These are phyloP conservation scores for Saimiri boliviensis DNA, from an alignment of 2,113 vertebrate species.

Conservation along the genomic window DNA sequence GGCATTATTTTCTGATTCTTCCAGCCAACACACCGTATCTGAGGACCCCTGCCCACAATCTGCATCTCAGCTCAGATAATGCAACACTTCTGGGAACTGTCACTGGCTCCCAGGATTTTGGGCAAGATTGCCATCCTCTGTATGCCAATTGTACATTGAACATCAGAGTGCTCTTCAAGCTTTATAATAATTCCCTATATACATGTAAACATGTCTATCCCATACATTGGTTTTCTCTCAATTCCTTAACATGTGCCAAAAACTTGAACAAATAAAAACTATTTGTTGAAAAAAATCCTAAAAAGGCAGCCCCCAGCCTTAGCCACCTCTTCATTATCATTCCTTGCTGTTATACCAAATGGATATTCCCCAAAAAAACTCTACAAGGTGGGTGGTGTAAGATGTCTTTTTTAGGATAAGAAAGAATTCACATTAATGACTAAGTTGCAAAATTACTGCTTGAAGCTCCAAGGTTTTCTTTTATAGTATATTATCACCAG, in stretches of 20 bases:
- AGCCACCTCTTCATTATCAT: background rate
- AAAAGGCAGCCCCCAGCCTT: background rate
- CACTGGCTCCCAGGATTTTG: background rate
- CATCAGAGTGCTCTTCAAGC: background rate
- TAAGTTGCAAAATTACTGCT: background rate
- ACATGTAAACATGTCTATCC: background rate
- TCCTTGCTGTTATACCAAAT: background rate
- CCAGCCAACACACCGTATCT: background rate
- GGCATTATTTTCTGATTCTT: background rate
- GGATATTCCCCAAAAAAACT: background rate
- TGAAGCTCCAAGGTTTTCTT: background rate
- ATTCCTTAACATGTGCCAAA: background rate
- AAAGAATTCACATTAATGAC: background rate
- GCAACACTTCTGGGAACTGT: background rate
- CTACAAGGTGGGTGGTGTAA: background rate
- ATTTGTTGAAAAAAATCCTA: background rate
- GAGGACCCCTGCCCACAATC: background rate
- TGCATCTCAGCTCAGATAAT: background rate
- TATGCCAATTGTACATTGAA: background rate
- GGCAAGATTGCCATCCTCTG: background rate
- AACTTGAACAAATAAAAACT: background rate
- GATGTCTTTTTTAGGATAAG: background rate
- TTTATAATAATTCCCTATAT: background rate
- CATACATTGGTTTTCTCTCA: background rate
- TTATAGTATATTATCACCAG: background rate